Base-by-base conservation (phyloP, 2,888 invertebrate species). In the Dexiosoma caninum region DNA sequence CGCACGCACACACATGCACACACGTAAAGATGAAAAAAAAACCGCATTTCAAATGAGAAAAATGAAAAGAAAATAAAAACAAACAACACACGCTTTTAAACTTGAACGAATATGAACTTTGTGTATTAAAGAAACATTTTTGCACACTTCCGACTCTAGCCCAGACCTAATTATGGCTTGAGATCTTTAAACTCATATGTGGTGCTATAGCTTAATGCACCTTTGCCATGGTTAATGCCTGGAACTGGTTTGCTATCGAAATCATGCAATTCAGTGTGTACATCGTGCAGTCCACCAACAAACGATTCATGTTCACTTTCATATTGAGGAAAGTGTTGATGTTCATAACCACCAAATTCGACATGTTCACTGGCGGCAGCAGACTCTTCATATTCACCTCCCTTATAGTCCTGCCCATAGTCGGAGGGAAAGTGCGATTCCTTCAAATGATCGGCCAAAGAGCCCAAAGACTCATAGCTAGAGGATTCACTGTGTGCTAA, bases 141-240 rank as follows among this genome's bases (percentile, higher is more conserved):
- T 3, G n/a, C 21, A 10, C 44, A 42, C 32, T 42, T 71, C 16
- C 40, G 9, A 14, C 37, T 53, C 16, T 12, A 7, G n/a, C 1
- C 12, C 12, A 6, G 23, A 1, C n/a, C 12, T 16, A 23, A 46
- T 67, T 82, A 74, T 32, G 64, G 83, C 57, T 79, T 72, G 3
- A 66, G 81, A 64, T 89, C 87, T 84, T 87, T 86, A 35, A 78
- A 87, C 77, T 88, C 88, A 46, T 89, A 89, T 23, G 87, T 82
- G 6, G 87, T 89, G 83, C 89, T 89, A 70, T 89, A 89, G 82
- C 89, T 89, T 49, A 86, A 88, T 40, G 89, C 88, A 0, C 89
- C 89, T 76, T 89, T 88, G 84, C 89, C 89, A 42, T 89, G 89
- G 81, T 88, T 87, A 62, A 89, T 89, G 77, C 88, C 88, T 8